Base-by-base conservation (phyloP, 1,140 invertebrate genomes). In the Mesaphorura yosii region DNA sequence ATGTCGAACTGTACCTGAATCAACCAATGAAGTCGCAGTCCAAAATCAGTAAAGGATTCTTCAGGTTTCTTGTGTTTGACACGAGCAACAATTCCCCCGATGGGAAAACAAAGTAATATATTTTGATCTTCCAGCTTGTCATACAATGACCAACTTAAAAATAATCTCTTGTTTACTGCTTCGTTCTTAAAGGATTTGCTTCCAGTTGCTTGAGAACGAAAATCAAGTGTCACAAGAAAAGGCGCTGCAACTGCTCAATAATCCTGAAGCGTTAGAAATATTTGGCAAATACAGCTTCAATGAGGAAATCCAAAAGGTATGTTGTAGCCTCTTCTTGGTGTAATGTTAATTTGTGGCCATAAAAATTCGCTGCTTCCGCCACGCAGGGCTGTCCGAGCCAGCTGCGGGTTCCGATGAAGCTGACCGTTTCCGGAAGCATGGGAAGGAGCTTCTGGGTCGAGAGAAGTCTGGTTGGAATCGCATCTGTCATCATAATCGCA, bases 191-290 rank as follows among this genome's bases (percentile, higher is more conserved):
- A 62, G 60, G 29, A 47, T 62, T 19, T 62, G 60, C 42, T 62
- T 62, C 41, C 60, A 62, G 29, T 42, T 62, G 3, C 38, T 62
- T n/a, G 60, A 62, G 45, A 62, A 62, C 41, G 60, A 62, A 48
- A 62, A 62, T 45, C 56, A 58, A 55, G 47, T 62, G 25, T 53
- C 42, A 25, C 60, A 56, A 37, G 57, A 62, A 23, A 62, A 62
- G 40, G 57, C 60, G 6, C 22, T 62, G 19, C 53, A 59, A 39
- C 48, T 62, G 22, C 25, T 62, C 6, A 48, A 56, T n/a, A 57
- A 59, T 53, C 58, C 48, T 2, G 60, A 62, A 19, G 14, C 59
- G 2, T 51, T 56, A 50, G 57, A 58, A 37, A 48, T 62, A 29
- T 62, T 62, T 38, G 25, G 58, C 22, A 62, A 62, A 27, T 57